Evolutionary conservation across 2,888 invertebrate species (phyloP), one percentile per base, ranked within the genome.

Genomic region (Synanthedon vespiformis): DNA sequence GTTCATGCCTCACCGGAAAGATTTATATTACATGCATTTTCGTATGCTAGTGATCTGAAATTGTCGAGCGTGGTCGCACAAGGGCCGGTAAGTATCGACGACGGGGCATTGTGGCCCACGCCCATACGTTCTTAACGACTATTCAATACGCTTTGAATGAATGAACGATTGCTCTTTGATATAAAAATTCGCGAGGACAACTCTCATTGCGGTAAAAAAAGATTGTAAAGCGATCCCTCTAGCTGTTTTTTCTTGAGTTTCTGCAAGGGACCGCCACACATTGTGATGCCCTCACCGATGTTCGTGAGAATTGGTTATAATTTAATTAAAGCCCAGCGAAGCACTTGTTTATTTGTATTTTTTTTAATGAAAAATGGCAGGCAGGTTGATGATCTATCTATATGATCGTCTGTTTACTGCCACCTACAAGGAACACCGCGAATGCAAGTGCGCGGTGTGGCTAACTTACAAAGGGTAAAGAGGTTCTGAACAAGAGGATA

Each of bases 21-120:
- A 87, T 86, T 87, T 86, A 87, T 86, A 86, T 84, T 86, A 87
- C 87, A 80, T 82, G 81, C 84, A 80, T 78, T 83, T 85, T 83
- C 78, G 80, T 80, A 77, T 80, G 78, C 79, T 72, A 79, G 77
- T 83, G 84, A 87, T 87, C 87, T 84, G 82, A 80, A 84, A 82
- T 81, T 80, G 83, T 87, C 84, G 80, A 77, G 68, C 64, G 60
- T 65, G 59, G 66, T 66, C 63, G 53, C 57, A 50, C 50, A 50
- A 52, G 40, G 34, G 52, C 18, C 47, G 41, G 56, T 58, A 61
- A 57, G 55, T 59, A 62, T 61, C 61, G 62, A 53, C 59, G 58
- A 65, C 63, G 64, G 64, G 63, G 69, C 68, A 80, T 82, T 83
- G 77, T 80, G 72, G 70, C 81, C 78, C 77, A 84, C 84, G 84